Evolutionary conservation across 2,888 invertebrate genomes (phyloP).

Genomic region (Prenolepis imparis): DNA sequence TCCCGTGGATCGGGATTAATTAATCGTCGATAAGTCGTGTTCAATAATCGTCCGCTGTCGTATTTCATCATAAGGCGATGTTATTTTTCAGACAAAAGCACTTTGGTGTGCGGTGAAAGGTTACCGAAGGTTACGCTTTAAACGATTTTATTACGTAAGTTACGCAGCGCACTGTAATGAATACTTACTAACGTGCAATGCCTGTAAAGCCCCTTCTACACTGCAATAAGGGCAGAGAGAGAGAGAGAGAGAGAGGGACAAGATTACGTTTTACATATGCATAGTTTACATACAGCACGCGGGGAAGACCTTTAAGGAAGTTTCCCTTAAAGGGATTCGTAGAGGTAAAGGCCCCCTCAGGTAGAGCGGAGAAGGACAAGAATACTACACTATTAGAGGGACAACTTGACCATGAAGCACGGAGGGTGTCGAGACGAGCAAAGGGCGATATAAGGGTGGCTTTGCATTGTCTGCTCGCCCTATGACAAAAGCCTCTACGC

Average conservation of each 20-base stretch:
- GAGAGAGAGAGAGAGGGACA: slow-evolving; percentile 17
- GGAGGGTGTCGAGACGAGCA: slow-evolving; percentile 55
- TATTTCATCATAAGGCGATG: slow-evolving; percentile 38
- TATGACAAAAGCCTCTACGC: slow-evolving; percentile 65
- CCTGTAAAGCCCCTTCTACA: slow-evolving; percentile 50
- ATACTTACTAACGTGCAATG: slow-evolving; percentile 14
- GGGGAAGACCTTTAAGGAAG: slow-evolving; percentile 67
- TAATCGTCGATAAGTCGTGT: slow-evolving; percentile 58
- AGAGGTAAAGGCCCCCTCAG: slow-evolving; percentile 53
- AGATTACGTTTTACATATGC: slow-evolving; percentile 43
- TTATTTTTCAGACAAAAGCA: slow-evolving; percentile 31
- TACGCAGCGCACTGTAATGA: slow-evolving; percentile 20
- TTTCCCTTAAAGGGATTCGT: slow-evolving; percentile 68
- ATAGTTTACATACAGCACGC: slow-evolving; percentile 63
- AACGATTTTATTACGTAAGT: slow-evolving; percentile 24
- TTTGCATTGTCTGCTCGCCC: slow-evolving; percentile 71
- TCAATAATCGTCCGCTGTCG: slow-evolving; percentile 12
- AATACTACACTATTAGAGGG: slow-evolving; percentile 74
- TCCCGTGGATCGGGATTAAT: slow-evolving; percentile 67
- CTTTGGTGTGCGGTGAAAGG: not conserved
- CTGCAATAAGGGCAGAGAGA: slow-evolving; percentile 42
- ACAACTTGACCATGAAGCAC: slow-evolving; percentile 77
- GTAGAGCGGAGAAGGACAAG: slow-evolving; percentile 36
- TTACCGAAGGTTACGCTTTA: slow-evolving; percentile 11
- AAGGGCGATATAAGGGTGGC: slow-evolving; percentile 62